Percentiles rank a stretch among this genome's conserved stretches.
Conservation (phyloP, 2,888 invertebrate genomes). For the Tetrapedia diversipes region DNA sequence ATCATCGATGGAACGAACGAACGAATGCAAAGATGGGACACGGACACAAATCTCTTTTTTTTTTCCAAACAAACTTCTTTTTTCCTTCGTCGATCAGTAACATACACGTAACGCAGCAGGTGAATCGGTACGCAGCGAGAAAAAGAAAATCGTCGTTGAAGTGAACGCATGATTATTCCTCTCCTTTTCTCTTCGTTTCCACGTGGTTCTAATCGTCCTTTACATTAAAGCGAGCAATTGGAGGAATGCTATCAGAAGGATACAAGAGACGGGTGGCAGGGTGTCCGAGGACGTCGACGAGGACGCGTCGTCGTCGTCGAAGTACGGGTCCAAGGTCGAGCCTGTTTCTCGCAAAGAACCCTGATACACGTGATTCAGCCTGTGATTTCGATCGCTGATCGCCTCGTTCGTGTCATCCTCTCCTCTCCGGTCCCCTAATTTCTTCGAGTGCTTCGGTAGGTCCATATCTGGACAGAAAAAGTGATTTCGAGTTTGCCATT, state of each 20-base stretch:
- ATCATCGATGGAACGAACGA: conserved; percentile 41
- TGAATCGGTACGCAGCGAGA: not conserved
- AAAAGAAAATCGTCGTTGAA: conserved; percentile 21
- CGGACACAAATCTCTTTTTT: not conserved
- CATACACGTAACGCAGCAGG: conserved; percentile 21
- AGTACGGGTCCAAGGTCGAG: conserved; percentile 78
- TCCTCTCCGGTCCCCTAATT: conserved; percentile 67
- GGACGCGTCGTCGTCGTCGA: conserved; percentile 53
- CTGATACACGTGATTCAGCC: conserved; percentile 85
- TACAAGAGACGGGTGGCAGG: conserved; percentile 56
- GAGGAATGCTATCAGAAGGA: conserved; percentile 67
- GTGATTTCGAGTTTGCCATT: not conserved
- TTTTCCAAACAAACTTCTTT: not conserved
- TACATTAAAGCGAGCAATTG: conserved; percentile 69
- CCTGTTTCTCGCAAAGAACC: conserved; percentile 87
- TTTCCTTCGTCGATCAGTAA: conserved; percentile 7
- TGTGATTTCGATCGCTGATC: conserved; percentile 73
- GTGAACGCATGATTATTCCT: conserved; percentile 2
- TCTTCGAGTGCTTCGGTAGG: conserved; percentile 75
- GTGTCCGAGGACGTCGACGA: conserved; percentile 53
- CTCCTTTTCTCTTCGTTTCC: not conserved
- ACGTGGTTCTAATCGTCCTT: conserved; percentile 39
- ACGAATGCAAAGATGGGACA: conserved; percentile 1
- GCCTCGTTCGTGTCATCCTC: conserved; percentile 64
- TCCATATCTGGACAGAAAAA: conserved; percentile 72